phyloP scores from a whole-genome alignment of 2,113 vertebrate genomes.

The Ameiurus melas region DNA sequence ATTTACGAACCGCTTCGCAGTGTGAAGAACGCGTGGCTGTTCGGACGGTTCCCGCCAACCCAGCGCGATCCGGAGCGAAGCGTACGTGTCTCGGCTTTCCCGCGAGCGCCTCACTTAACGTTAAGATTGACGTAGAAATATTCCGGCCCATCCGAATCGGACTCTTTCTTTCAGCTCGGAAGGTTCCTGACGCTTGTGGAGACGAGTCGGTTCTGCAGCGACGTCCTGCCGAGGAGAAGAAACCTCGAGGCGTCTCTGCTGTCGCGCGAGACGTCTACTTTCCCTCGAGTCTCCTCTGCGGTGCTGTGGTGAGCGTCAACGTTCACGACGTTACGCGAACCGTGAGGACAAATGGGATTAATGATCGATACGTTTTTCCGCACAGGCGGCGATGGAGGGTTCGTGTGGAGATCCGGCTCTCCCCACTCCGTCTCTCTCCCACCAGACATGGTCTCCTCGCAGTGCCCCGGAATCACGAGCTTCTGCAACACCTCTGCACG shows the following conservation, averaged over 20 bases:
- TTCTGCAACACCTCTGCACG: constrained; percentile 71
- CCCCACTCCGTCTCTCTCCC: constrained; percentile 44
- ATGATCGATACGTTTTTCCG: background rate
- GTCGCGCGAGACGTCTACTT: background rate
- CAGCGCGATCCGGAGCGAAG: background rate
- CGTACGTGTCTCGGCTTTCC: background rate
- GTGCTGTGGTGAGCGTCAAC: constrained; percentile 72
- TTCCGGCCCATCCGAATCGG: too few species aligned
- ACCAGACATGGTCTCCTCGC: constrained; percentile 27
- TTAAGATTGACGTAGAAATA: background rate
- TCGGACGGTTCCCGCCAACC: background rate
- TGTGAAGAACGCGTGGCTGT: background rate
- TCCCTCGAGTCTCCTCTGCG: constrained; percentile 61
- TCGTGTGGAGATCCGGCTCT: constrained; percentile 49
- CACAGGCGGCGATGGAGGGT: constrained; percentile 41
- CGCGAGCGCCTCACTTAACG: background rate
- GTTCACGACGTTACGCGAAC: background rate
- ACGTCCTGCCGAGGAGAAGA: constrained; percentile 64
- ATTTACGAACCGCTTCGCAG: background rate
- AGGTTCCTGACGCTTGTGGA: background rate
- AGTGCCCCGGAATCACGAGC: background rate
- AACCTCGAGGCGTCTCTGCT: constrained; percentile 74
- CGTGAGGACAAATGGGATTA: background rate
- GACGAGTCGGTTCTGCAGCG: constrained; percentile 55
- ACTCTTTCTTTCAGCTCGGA: constrained; percentile 53